Evolutionary conservation across 2,888 invertebrate genomes (phyloP).

Genomic region (Laspeyria flexula): DNA sequence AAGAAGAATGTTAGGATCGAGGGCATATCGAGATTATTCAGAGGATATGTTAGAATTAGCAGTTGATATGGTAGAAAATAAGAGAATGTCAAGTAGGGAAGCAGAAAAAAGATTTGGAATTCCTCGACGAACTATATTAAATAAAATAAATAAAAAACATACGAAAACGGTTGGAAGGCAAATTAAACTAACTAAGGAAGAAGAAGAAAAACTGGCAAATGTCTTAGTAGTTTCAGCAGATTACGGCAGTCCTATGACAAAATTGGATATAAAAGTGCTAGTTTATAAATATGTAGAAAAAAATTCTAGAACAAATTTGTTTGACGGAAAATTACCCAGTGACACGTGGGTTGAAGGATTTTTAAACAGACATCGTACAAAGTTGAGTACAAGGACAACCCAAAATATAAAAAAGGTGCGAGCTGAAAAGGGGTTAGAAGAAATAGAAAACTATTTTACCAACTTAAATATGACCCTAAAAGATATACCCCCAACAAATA

Average conservation of each 20-base stretch:
- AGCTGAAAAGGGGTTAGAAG: constrained; percentile 26
- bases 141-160: constrained; percentile 1
- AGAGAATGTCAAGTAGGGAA: not conserved
- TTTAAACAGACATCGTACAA: constrained; percentile 5
- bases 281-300: constrained; percentile 32
- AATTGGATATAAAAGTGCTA: constrained; percentile 31
- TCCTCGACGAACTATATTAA: constrained; percentile 6
- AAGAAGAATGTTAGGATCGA: constrained; percentile 7
- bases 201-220: constrained; percentile 1
- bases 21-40: constrained; percentile 11
- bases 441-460: not conserved
- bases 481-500: constrained; percentile 17
- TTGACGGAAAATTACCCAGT: constrained; percentile 20
- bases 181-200: not conserved
- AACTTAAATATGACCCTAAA: not conserved
- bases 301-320: constrained; percentile 24
- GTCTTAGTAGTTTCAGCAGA: not conserved
- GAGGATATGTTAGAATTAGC: constrained; percentile 16
- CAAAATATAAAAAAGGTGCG: constrained; percentile 39
- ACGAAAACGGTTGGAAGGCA: not conserved
- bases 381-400: not conserved
- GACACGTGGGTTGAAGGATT: constrained; percentile 6
- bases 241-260: constrained; percentile 25
- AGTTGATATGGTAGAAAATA: constrained; percentile 3
- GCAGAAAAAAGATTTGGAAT: constrained; percentile 11